Evolutionary conservation across 2,797 vertebrate species (phyloP).

Genomic region (Oryzias dopingdopingensis): DNA sequence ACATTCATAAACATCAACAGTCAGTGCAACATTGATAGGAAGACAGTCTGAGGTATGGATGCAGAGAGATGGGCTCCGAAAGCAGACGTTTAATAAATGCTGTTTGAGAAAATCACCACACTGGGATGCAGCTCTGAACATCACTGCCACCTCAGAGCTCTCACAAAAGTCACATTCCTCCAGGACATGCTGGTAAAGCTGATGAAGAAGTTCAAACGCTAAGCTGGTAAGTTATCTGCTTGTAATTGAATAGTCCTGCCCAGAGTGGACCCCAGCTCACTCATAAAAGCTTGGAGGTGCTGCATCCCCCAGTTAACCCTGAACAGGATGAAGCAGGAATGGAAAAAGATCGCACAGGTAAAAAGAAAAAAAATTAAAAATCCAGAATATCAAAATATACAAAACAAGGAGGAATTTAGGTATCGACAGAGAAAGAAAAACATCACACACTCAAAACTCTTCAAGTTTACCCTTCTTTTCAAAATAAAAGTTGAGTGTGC

Average conservation of each 20-base stretch:
- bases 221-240: constrained; percentile 16
- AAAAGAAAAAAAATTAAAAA: neutral
- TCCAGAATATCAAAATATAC: constrained; percentile 8
- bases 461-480: neutral
- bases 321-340: too few relatives aligned
- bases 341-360: too few relatives aligned
- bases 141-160: constrained; percentile 39
- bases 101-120: constrained; percentile 49
- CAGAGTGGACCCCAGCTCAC: too few relatives aligned
- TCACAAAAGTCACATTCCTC: constrained; percentile 49
- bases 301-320: too few relatives aligned
- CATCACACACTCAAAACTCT: constrained; percentile 36
- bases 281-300: too few relatives aligned
- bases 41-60: constrained; percentile 60
- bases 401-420: constrained; percentile 12
- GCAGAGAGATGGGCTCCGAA: constrained; percentile 70
- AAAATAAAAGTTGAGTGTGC: constrained; percentile 18
- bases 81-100: constrained; percentile 32
- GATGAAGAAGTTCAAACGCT: constrained; percentile 16
- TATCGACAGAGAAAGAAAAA: constrained; percentile 53
- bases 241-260: too few relatives aligned
- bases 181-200: constrained; percentile 52
- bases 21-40: constrained; percentile 59
- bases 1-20: constrained; percentile 74
- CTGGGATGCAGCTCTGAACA: constrained; percentile 60